A percentile compares a stretch with the other conserved stretches of the same genome.
Conservation (phyloP, 2,797 vertebrate genomes). For the Phyllotis vaccarum region DNA sequence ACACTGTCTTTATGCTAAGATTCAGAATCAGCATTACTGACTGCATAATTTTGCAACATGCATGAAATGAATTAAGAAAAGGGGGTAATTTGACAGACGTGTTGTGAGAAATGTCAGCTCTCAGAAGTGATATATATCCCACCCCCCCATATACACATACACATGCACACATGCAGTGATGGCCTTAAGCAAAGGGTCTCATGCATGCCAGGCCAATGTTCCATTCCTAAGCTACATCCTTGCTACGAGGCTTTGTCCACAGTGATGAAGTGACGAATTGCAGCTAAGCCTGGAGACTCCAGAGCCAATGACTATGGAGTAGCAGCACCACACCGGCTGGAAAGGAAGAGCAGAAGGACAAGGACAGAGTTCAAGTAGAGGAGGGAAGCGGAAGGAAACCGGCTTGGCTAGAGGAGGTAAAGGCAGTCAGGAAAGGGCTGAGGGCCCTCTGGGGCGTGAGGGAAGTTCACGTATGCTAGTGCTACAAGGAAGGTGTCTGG, state of each 20-base stretch:
- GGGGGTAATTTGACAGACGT: background rate
- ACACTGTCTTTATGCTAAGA: constrained; percentile 44
- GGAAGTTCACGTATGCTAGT: background rate
- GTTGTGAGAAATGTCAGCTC: background rate
- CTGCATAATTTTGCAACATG: background rate
- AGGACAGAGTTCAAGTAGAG: background rate
- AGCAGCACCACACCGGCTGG: background rate
- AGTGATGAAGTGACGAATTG: no score
- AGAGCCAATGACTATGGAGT: background rate
- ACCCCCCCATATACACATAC: background rate
- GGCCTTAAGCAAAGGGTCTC: no score
- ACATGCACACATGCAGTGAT: background rate
- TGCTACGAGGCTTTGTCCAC: background rate
- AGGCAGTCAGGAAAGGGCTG: background rate
- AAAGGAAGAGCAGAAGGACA: background rate
- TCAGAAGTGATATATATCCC: background rate
- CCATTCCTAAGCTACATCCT: background rate
- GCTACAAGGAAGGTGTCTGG: background rate
- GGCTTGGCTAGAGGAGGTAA: background rate
- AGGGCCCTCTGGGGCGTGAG: background rate
- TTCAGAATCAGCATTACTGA: constrained; percentile 31
- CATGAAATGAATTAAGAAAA: background rate
- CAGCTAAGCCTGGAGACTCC: background rate
- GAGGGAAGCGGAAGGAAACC: background rate
- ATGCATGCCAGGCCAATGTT: background rate